Percentiles rank a stretch among this genome's conserved stretches.
Conservation (phyloP, 2,888 invertebrate genomes). For the Drosophila maculinotata region DNA sequence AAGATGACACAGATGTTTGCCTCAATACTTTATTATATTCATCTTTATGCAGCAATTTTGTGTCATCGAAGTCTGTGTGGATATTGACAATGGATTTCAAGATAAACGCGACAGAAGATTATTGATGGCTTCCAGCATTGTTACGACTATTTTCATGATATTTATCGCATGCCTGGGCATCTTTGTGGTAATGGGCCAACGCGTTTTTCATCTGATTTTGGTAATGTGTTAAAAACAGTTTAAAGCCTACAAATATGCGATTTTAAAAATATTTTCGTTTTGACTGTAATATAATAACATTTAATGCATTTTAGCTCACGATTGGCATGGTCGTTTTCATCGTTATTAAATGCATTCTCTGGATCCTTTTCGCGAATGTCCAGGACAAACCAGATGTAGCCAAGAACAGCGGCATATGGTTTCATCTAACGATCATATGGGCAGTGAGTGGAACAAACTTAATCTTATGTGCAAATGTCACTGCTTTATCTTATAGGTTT, state of each 20-base stretch:
- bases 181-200: constrained; percentile 9
- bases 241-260: neutral
- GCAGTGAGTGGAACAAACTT: constrained; percentile 6
- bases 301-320: constrained; percentile 2
- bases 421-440: constrained; percentile 4
- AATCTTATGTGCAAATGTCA: neutral
- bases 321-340: neutral
- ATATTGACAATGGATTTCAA: constrained; percentile 11
- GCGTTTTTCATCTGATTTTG: neutral
- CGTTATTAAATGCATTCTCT: constrained; percentile 3
- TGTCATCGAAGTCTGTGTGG: constrained; percentile 10
- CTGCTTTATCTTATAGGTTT: neutral
- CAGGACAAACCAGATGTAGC: neutral
- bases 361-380: neutral
- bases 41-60: constrained; percentile 21
- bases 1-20: constrained; percentile 2
- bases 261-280: neutral
- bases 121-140: constrained; percentile 2
- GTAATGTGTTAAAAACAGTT: constrained; percentile 7
- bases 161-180: neutral
- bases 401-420: constrained; percentile 4
- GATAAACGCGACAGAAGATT: neutral
- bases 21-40: too few relatives aligned
- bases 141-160: constrained; percentile 12
- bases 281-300: neutral